Conservation (phyloP, 2,797 vertebrate genomes). For the Leuciscus waleckii region DNA sequence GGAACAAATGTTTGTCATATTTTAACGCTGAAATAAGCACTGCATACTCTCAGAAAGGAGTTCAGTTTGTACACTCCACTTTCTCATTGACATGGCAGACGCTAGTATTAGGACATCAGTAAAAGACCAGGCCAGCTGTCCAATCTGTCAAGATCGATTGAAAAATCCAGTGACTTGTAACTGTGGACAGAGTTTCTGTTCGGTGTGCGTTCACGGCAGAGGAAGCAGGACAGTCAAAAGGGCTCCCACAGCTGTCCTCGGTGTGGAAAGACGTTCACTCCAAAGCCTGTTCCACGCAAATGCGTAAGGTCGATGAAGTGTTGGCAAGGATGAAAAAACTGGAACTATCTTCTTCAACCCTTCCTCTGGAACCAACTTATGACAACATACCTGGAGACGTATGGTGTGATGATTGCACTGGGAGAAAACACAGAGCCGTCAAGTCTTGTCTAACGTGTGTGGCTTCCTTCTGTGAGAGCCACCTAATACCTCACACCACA, state of each 20-base stretch:
- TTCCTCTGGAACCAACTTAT: neutral
- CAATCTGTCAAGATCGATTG: neutral
- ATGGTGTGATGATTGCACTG: neutral
- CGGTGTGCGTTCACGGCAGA: neutral
- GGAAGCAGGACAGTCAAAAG: neutral
- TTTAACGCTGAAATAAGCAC: neutral
- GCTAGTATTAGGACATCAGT: neutral
- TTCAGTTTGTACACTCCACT: no score
- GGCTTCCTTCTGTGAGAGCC: conserved; percentile 19
- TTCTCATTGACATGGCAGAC: neutral
- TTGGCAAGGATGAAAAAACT: neutral
- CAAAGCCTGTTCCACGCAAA: neutral
- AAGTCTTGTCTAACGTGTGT: neutral
- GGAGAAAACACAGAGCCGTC: neutral
- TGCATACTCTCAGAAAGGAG: neutral
- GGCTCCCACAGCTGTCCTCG: neutral
- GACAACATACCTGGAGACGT: neutral
- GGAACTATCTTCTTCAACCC: neutral
- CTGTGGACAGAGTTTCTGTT: neutral
- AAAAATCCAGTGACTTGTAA: conserved; percentile 8
- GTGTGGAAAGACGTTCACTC: neutral
- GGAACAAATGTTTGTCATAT: neutral
- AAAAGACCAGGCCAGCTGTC: neutral
- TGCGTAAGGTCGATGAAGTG: neutral
- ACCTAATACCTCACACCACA: conserved; percentile 14